phyloP scores from a whole-genome alignment of 2,113 vertebrate genomes.

The Chamaetylas fuelleborni region DNA sequence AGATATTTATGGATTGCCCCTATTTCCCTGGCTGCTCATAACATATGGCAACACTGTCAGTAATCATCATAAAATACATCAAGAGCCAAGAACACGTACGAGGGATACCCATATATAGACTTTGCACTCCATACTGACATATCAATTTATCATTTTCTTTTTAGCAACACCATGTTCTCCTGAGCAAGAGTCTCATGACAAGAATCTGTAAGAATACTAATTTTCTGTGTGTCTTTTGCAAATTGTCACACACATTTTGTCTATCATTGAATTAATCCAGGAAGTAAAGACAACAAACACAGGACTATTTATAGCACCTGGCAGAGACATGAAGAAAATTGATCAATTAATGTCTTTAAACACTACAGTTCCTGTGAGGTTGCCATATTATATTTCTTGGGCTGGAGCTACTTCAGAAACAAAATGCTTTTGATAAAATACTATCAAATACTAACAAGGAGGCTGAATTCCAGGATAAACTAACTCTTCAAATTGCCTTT shows the following conservation, averaged over 20 bases:
- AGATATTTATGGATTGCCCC: conserved; percentile 27
- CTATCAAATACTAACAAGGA: not conserved
- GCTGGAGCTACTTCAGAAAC: not conserved
- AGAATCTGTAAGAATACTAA: not conserved
- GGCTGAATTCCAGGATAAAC: not conserved
- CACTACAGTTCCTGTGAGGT: not conserved
- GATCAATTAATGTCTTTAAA: not conserved
- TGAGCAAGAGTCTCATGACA: not conserved
- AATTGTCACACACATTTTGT: not conserved
- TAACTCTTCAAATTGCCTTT: not conserved
- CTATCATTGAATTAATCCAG: not conserved
- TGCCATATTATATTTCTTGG: not conserved
- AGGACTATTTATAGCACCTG: not conserved
- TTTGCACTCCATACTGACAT: not conserved
- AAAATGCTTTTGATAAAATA: not conserved
- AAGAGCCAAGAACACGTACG: not conserved
- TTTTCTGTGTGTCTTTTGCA: not conserved
- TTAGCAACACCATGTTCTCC: not conserved
- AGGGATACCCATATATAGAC: conserved; percentile 17
- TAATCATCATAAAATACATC: not conserved
- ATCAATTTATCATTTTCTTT: not conserved
- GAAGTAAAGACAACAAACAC: not conserved
- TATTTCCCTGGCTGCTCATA: conserved; percentile 11
- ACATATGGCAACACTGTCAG: conserved; percentile 32
- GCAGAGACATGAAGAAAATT: not conserved